These are phyloP conservation scores for Eciton burchellii DNA, from an alignment of 1,140 invertebrate species.

Conservation along the genomic window DNA sequence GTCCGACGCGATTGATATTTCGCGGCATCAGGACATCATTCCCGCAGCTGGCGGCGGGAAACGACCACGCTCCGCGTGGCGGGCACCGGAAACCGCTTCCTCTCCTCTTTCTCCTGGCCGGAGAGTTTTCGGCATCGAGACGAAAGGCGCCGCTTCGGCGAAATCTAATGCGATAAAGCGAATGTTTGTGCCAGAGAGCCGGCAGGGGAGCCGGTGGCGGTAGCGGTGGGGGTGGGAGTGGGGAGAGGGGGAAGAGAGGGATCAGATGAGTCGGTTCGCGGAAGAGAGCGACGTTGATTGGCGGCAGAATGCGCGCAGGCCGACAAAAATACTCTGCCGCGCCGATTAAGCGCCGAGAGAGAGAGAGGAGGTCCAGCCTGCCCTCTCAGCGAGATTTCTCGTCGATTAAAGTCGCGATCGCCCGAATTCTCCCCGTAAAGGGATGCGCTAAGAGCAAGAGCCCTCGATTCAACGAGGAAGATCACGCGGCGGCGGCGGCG, in stretches of 20 bases:
- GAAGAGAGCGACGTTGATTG: slow-evolving; percentile 36
- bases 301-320: not conserved
- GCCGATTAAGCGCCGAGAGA: not conserved
- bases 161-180: slow-evolving; percentile 67
- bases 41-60: not conserved
- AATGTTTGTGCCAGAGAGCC: slow-evolving; percentile 63
- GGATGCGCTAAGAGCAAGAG: no score
- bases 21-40: not conserved
- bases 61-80: not conserved
- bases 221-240: no score
- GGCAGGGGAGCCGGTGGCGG: no score
- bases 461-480: no score
- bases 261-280: slow-evolving; percentile 64
- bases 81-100: not conserved
- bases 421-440: no score
- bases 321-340: slow-evolving; percentile 52
- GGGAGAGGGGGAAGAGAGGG: not conserved
- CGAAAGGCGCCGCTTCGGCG: slow-evolving; percentile 54
- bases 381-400: no score
- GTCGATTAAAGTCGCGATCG: not conserved
- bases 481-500: not conserved
- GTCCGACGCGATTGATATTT: not conserved
- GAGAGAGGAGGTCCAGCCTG: not conserved
- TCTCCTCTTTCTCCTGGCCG: not conserved
- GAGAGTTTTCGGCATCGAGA: slow-evolving; percentile 40